Evolutionary conservation across 2,888 invertebrate species (phyloP).

Genomic region (Drosophila antonietae): DNA sequence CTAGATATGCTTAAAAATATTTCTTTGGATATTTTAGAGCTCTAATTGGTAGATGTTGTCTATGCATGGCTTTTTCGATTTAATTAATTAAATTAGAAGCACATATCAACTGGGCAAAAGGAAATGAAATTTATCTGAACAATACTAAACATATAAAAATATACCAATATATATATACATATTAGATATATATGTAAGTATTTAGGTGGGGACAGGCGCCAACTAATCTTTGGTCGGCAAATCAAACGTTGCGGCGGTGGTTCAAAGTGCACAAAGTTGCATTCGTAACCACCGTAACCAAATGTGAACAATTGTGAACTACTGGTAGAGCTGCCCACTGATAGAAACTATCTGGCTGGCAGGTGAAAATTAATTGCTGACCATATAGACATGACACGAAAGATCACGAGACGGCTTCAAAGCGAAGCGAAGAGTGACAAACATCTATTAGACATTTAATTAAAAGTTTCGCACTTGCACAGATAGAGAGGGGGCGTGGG

Average conservation of each 20-base stretch:
- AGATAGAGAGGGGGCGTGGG: background rate
- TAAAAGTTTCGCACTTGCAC: conserved; percentile 73
- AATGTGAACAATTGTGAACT: conserved; percentile 22
- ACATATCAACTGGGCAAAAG: conserved; percentile 59
- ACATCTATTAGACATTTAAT: conserved; percentile 78
- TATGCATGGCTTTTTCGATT: conserved; percentile 8
- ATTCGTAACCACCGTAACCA: background rate
- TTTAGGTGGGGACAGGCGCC: conserved; percentile 40
- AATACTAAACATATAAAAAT: conserved; percentile 9
- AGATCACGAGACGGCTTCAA: conserved; percentile 67
- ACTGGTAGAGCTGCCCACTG: background rate
- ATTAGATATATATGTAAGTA: background rate
- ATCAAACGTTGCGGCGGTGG: conserved; percentile 44
- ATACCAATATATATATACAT: background rate
- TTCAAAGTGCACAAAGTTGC: conserved; percentile 69
- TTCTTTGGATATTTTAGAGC: conserved; percentile 24
- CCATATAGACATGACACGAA: conserved; percentile 64
- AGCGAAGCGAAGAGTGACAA: conserved; percentile 63
- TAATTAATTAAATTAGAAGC: conserved; percentile 70
- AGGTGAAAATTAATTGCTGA: conserved; percentile 67
- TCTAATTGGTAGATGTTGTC: conserved; percentile 57
- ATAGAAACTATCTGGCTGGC: conserved; percentile 9
- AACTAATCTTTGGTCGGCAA: conserved; percentile 62
- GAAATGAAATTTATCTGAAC: conserved; percentile 66
- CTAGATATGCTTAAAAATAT: conserved; percentile 15